These are phyloP conservation scores for Tetranychus truncatus DNA, from an alignment of 2,888 invertebrate species.

Conservation along the genomic window DNA sequence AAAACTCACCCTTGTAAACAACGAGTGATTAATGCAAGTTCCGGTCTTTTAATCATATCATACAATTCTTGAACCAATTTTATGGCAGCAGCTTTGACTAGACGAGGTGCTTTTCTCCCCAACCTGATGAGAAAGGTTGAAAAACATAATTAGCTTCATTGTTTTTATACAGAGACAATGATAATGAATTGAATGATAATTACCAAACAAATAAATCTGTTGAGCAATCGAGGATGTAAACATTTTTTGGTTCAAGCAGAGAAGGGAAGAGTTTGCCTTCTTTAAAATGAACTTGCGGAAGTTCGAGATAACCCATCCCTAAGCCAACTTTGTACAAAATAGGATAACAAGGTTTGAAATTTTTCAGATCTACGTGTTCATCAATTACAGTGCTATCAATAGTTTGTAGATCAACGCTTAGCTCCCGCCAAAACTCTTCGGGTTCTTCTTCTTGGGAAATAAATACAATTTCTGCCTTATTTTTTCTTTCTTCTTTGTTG, in stretches of 20 bases:
- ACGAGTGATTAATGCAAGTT: constrained; percentile 67
- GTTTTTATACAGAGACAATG: not conserved
- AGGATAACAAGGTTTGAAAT: constrained; percentile 48
- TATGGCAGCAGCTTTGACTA: constrained; percentile 84
- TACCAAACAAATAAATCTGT: constrained; percentile 87
- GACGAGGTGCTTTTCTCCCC: constrained; percentile 85
- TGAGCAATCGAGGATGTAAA: constrained; percentile 86
- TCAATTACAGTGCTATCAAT: constrained; percentile 13
- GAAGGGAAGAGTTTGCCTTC: constrained; percentile 49
- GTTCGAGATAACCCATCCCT: constrained; percentile 93
- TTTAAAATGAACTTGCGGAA: constrained; percentile 54
- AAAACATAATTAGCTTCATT: constrained; percentile 25
- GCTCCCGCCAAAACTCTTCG: constrained; percentile 57
- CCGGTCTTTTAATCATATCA: constrained; percentile 66
- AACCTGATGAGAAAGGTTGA: constrained; percentile 43
- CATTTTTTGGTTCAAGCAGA: constrained; percentile 68
- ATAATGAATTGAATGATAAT: constrained; percentile 24
- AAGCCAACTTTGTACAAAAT: constrained; percentile 81
- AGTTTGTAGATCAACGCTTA: constrained; percentile 26
- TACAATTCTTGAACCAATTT: constrained; percentile 91
- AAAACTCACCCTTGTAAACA: constrained; percentile 60
- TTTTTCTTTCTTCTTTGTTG: constrained; percentile 92
- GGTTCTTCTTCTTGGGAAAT: constrained; percentile 65
- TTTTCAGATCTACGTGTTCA: constrained; percentile 47
- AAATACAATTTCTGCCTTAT: constrained; percentile 69